phyloP scores from a whole-genome alignment of 1,140 invertebrate species.

The Patella vulgata region DNA sequence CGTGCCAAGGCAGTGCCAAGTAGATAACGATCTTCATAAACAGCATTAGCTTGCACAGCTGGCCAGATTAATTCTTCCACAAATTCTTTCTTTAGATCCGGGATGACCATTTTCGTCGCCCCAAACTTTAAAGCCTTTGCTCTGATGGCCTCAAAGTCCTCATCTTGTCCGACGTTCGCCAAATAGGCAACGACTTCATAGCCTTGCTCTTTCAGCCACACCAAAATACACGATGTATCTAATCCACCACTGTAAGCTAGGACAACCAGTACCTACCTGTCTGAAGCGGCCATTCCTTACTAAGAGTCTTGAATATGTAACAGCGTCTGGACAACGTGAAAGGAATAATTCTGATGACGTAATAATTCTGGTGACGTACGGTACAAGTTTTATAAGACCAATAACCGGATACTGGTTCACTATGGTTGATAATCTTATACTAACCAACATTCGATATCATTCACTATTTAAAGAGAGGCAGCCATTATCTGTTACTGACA shows the following conservation, averaged over 20 bases:
- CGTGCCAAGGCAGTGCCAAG: slow-evolving; percentile 83
- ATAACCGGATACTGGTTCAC: too few relatives aligned
- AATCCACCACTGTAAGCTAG: slow-evolving; percentile 87
- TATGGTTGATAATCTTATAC: too few relatives aligned
- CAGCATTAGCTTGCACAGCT: slow-evolving; percentile 77
- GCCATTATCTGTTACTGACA: too few relatives aligned
- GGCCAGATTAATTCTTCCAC: slow-evolving; percentile 82
- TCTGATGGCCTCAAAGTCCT: slow-evolving; percentile 79
- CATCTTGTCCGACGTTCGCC: slow-evolving; percentile 84
- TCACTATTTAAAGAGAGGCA: too few relatives aligned
- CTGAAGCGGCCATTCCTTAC: too few relatives aligned
- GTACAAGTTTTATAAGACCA: too few relatives aligned
- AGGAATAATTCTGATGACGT: too few relatives aligned
- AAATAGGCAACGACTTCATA: slow-evolving; percentile 84
- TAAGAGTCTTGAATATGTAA: too few relatives aligned
- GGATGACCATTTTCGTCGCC: slow-evolving; percentile 79
- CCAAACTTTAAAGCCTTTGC: slow-evolving; percentile 80
- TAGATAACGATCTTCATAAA: slow-evolving; percentile 84
- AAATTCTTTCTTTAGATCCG: slow-evolving; percentile 77
- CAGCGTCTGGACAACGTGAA: too few relatives aligned
- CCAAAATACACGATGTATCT: slow-evolving; percentile 86
- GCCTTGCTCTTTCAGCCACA: slow-evolving; percentile 82
- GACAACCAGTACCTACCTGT: too few relatives aligned
- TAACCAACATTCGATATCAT: too few relatives aligned
- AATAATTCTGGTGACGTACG: too few relatives aligned